Evolutionary conservation across 1,140 invertebrate species (phyloP).

Genomic region (Drosophila neocordata): DNA sequence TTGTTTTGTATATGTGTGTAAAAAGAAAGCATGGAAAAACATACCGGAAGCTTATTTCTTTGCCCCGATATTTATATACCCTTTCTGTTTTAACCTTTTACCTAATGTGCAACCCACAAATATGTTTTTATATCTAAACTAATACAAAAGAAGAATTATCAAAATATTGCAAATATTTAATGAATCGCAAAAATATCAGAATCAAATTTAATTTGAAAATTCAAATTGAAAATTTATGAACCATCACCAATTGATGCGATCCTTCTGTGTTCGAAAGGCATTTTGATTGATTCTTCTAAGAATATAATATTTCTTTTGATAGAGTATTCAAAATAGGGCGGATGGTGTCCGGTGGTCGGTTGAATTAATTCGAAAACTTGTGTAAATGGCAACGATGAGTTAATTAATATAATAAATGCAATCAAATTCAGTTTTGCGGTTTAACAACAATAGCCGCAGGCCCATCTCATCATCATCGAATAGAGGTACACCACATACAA

Average conservation of each 20-base stretch:
- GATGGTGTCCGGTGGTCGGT: neutral
- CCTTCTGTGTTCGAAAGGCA: too few relatives aligned
- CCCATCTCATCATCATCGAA: constrained; percentile 8
- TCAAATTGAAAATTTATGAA: too few relatives aligned
- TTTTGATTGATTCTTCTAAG: too few relatives aligned
- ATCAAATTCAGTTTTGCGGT: constrained; percentile 62
- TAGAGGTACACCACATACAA: constrained; percentile 31
- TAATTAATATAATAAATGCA: constrained; percentile 69
- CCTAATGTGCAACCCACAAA: too few relatives aligned
- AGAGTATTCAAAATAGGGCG: constrained; percentile 3
- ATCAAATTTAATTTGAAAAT: too few relatives aligned
- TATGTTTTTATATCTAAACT: too few relatives aligned
- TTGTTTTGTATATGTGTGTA: constrained; percentile 23
- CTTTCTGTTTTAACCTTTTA: neutral
- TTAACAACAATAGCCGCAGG: constrained; percentile 52
- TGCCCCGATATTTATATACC: neutral
- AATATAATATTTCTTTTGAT: neutral
- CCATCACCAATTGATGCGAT: too few relatives aligned
- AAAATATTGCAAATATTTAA: too few relatives aligned
- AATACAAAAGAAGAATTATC: too few relatives aligned
- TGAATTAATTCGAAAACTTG: constrained; percentile 15
- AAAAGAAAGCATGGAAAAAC: constrained; percentile 45
- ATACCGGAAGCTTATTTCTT: neutral
- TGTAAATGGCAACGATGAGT: constrained; percentile 51
- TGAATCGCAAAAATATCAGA: too few relatives aligned